Percentiles rank a stretch among this genome's conserved stretches.
These are phyloP conservation scores for Plodia interpunctella DNA, from an alignment of 1,140 invertebrate species.

Conservation along the genomic window DNA sequence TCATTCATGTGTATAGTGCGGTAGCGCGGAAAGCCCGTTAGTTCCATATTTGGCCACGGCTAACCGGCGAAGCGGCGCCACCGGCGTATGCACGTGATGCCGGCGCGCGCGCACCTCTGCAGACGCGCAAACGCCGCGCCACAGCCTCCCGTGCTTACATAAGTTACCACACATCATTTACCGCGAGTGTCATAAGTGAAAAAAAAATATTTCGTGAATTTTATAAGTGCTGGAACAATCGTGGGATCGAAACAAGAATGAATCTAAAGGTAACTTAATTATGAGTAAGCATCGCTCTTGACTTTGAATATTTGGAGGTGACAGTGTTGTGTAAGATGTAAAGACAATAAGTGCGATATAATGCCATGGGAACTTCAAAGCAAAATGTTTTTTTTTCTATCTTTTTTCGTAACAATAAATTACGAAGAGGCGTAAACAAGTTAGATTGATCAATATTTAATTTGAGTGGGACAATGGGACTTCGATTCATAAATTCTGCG, in stretches of 20 bases:
- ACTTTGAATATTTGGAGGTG: constrained; percentile 24
- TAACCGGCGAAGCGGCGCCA: constrained; percentile 46
- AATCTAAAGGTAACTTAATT: constrained; percentile 37
- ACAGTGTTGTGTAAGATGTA: constrained; percentile 14
- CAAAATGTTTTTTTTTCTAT: background rate
- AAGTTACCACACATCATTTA: constrained; percentile 32
- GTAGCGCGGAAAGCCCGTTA: constrained; percentile 62
- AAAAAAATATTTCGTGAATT: constrained; percentile 31
- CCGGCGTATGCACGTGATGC: constrained; percentile 52
- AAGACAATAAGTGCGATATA: constrained; percentile 11
- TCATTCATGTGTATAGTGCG: constrained; percentile 32
- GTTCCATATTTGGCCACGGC: constrained; percentile 43
- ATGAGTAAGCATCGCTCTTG: constrained; percentile 12
- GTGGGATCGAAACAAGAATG: constrained; percentile 27
- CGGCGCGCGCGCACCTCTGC: constrained; percentile 53
- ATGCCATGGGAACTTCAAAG: background rate
- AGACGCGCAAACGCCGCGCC: constrained; percentile 53
- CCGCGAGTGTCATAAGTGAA: constrained; percentile 59
- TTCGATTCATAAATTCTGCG: background rate
- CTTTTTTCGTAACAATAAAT: background rate
- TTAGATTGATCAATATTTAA: background rate
- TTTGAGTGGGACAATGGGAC: background rate
- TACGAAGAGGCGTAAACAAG: no score
- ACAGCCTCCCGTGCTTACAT: constrained; percentile 60
- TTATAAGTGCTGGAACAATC: constrained; percentile 18